phyloP scores from a whole-genome alignment of 2,113 vertebrate species.

The Cromileptes altivelis region DNA sequence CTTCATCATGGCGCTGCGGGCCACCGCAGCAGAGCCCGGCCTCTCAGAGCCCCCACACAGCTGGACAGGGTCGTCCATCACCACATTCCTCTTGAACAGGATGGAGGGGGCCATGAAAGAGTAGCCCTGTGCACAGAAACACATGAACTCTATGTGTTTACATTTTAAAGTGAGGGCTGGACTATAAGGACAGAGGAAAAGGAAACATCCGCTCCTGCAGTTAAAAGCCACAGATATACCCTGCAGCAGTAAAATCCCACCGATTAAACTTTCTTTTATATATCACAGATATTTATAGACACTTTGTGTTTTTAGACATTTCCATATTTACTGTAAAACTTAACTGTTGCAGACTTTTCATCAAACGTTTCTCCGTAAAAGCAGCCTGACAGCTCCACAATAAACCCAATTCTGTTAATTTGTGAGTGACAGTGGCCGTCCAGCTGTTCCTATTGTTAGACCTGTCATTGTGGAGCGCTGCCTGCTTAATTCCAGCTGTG shows the following conservation, averaged over 20 bases:
- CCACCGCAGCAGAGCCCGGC: constrained; percentile 91
- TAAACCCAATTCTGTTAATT: constrained; percentile 38
- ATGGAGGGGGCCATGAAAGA: constrained; percentile 98
- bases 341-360: neutral
- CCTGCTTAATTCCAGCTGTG: constrained; percentile 76
- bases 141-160: constrained; percentile 51
- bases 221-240: neutral
- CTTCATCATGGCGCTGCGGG: constrained; percentile 98
- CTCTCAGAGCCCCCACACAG: constrained; percentile 90
- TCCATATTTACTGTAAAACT: constrained; percentile 15
- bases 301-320: neutral
- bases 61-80: constrained; percentile 91
- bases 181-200: constrained; percentile 3
- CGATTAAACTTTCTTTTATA: neutral
- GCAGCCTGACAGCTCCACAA: constrained; percentile 46
- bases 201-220: neutral
- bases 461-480: constrained; percentile 67
- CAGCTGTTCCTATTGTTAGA: constrained; percentile 81
- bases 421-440: constrained; percentile 75
- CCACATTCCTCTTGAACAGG: constrained; percentile 96
- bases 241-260: neutral
- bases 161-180: constrained; percentile 15
- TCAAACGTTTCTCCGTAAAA: neutral
- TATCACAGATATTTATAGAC: neutral
- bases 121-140: constrained; percentile 88